These are phyloP conservation scores for Boloria selene DNA, from an alignment of 2,888 invertebrate genomes.

Conservation along the genomic window DNA sequence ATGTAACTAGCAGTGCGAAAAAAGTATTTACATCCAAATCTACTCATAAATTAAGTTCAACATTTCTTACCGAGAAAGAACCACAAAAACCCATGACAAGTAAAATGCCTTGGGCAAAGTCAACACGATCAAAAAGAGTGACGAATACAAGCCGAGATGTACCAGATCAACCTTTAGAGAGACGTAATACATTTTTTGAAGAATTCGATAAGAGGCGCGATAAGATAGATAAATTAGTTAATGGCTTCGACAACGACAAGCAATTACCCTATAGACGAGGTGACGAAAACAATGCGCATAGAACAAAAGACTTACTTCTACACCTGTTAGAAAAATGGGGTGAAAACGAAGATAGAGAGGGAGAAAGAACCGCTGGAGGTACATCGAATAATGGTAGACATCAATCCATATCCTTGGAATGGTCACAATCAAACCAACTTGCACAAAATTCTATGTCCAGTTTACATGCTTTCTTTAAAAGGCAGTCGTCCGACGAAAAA, in stretches of 20 bases:
- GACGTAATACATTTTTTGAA: constrained; percentile 78
- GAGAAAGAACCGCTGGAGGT: constrained; percentile 78
- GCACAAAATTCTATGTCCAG: constrained; percentile 91
- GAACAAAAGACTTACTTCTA: constrained; percentile 89
- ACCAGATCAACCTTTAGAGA: constrained; percentile 84
- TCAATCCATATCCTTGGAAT: constrained; percentile 89
- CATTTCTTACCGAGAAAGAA: constrained; percentile 67
- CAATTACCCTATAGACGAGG: constrained; percentile 76
- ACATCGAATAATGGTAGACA: constrained; percentile 78
- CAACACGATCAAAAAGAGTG: constrained; percentile 82
- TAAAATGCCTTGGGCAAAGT: constrained; percentile 80
- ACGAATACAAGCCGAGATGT: constrained; percentile 88
- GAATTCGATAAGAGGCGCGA: constrained; percentile 75
- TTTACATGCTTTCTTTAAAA: constrained; percentile 90
- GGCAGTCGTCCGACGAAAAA: constrained; percentile 80
- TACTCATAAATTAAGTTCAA: constrained; percentile 65
- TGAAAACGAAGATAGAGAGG: constrained; percentile 77
- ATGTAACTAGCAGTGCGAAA: constrained; percentile 58
- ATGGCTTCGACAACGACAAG: constrained; percentile 67
- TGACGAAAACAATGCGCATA: constrained; percentile 83
- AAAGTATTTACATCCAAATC: constrained; percentile 71
- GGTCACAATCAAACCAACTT: constrained; percentile 87
- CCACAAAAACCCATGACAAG: constrained; percentile 75
- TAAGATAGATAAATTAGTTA: constrained; percentile 73
- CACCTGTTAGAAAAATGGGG: constrained; percentile 90